Base-by-base conservation (phyloP, 2,888 invertebrate genomes). In the Thecocarcelia acutangulata region DNA sequence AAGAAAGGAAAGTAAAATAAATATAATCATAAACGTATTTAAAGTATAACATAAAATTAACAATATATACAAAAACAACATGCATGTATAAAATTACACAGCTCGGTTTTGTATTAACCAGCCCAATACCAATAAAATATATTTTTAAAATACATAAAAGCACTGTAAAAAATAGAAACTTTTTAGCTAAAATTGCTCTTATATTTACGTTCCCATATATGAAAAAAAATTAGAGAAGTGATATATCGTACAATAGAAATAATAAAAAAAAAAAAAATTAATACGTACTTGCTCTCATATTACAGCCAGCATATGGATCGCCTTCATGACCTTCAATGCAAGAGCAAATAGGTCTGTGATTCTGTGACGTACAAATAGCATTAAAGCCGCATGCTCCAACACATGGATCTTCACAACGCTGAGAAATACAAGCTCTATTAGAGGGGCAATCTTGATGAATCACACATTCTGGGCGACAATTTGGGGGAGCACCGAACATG, bases 251-350 rank as follows among this genome's bases (percentile, higher is more conserved):
- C 2, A 46, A 15, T 33, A 2, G 3, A n/a, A n/a, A n/a, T n/a
- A 13, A 58, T 9, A 64, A 11, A 12, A 61, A 48, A 11, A 2
- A 8, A 17, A 44, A 40, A 52, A 70, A 54, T 78, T 33, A 19
- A 86, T 84, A 92, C 93, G 93, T 91, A 93, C 93, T 90, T 89
- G 92, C 92, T 83, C 91, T 91, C 85, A 92, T 89, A 85, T 93
- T 93, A 89, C 96, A 96, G 87, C 94, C 94, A 5, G 94, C 93
- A 89, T 96, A 95, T 37, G 96, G 96, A 92, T 96, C 96, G 86
- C 96, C 96, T 66, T 94, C 94, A 86, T 93, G 94, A 79, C 93
- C 94, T 54, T 92, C 92, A 83, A 94, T 92, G 88, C 96, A 96
- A 83, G 93, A 93, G 90, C 96, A 96, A 85, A 94, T 92, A 3